Percentiles rank a stretch among this genome's conserved stretches.
phyloP scores from a whole-genome alignment of 23 tunicate genomes.

The Clavelina lepadiformis region DNA sequence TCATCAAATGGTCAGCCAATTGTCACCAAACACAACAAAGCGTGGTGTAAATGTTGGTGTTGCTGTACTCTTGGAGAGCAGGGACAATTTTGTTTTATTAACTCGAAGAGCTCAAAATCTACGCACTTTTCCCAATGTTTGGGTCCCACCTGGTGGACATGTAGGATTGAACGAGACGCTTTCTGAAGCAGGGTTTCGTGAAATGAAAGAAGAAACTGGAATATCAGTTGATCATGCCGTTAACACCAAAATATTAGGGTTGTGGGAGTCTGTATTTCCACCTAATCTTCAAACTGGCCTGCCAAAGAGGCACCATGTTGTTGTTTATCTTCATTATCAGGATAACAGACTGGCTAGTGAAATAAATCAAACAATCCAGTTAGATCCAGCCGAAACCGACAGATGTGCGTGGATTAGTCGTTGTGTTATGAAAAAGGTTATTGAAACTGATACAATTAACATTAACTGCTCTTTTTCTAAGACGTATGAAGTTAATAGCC shows the following conservation, averaged over 20 bases:
- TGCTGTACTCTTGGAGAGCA: conserved; percentile 47
- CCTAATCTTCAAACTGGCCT: conserved; percentile 16
- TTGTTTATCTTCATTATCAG: conserved; percentile 35
- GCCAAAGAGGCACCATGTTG: conserved; percentile 64
- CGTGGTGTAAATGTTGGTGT: conserved; percentile 58
- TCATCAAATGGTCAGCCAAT: not conserved
- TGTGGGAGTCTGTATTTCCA: conserved; percentile 81
- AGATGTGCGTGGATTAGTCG: conserved; percentile 46
- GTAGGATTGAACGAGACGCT: conserved; percentile 41
- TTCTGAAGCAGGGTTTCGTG: conserved; percentile 52
- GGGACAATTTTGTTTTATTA: conserved; percentile 41
- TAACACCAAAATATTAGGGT: conserved; percentile 19
- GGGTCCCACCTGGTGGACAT: conserved; percentile 94
- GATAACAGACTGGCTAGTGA: conserved; percentile 21
- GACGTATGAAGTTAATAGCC: no score
- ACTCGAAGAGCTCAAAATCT: conserved; percentile 43
- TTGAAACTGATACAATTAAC: conserved; percentile 25
- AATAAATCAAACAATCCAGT: conserved; percentile 19
- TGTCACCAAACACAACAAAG: conserved; percentile 3
- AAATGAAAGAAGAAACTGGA: conserved; percentile 61
- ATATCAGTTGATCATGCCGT: conserved; percentile 7
- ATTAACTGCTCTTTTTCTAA: conserved; percentile 7
- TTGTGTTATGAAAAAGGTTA: conserved; percentile 22
- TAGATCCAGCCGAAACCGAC: conserved; percentile 41
- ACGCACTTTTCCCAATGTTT: conserved; percentile 78